Evolutionary conservation across 1,140 invertebrate genomes (phyloP).

Genomic region (Drosophila nigromelanica): DNA sequence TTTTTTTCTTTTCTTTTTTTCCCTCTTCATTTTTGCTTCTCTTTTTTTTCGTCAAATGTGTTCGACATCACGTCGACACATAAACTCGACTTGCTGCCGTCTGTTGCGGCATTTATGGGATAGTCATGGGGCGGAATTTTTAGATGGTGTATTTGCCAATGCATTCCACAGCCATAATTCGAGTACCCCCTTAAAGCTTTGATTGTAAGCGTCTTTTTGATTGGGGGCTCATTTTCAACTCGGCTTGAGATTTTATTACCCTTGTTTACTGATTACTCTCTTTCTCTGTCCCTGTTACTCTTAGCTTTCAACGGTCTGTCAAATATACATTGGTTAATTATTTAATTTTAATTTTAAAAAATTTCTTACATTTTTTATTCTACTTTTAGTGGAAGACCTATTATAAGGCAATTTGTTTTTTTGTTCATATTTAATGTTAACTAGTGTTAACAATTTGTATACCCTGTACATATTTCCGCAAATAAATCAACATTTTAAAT

Average conservation of each 20-base stretch:
- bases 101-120: constrained; percentile 33
- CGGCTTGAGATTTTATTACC: not conserved
- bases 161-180: not conserved
- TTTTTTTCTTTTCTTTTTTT: constrained; percentile 9
- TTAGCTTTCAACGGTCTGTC: not conserved
- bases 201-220: not conserved
- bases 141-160: constrained; percentile 21
- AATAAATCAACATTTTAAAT: too few species aligned
- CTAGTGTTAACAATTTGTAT: too few species aligned
- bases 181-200: not conserved
- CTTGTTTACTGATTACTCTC: constrained; percentile 7
- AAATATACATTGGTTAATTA: not conserved
- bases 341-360: not conserved
- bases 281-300: not conserved
- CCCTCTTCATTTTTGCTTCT: constrained; percentile 13
- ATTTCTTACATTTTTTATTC: not conserved
- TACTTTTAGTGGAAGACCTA: too few species aligned
- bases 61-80: constrained; percentile 66
- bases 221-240: constrained; percentile 1
- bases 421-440: too few species aligned
- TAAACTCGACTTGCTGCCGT: constrained; percentile 25
- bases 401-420: too few species aligned
- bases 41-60: constrained; percentile 49
- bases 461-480: too few species aligned
- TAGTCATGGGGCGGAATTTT: constrained; percentile 41